Percentiles rank a stretch among this genome's conserved stretches.
phyloP scores from a whole-genome alignment of 2,797 vertebrate species.

The Harpagifer antarcticus region DNA sequence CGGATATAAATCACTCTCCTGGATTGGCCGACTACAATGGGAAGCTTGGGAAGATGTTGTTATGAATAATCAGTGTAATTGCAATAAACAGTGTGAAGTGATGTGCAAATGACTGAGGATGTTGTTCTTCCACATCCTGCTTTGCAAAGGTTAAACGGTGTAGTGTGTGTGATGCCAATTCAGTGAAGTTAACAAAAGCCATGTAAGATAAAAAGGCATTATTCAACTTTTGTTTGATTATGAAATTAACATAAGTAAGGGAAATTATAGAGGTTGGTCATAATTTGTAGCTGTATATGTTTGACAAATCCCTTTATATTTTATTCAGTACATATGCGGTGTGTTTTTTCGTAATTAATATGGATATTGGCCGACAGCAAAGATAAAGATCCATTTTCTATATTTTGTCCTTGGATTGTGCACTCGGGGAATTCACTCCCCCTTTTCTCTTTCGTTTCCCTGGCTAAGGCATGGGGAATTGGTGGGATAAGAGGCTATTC shows the following conservation, averaged over 20 bases:
- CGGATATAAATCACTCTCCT: constrained; percentile 76
- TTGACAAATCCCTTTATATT: constrained; percentile 78
- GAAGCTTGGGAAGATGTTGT: constrained; percentile 65
- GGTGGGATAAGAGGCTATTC: constrained; percentile 89
- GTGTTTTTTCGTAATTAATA: constrained; percentile 82
- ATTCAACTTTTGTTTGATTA: constrained; percentile 34
- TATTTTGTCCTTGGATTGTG: constrained; percentile 88
- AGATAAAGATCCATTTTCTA: constrained; percentile 87
- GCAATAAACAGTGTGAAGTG: constrained; percentile 74
- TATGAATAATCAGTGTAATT: constrained; percentile 75
- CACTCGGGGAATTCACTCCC: constrained; percentile 82
- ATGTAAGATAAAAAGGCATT: constrained; percentile 1
- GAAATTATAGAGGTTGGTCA: constrained; percentile 36
- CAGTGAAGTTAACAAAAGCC: constrained; percentile 16
- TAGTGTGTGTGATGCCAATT: constrained; percentile 21
- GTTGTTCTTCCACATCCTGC: constrained; percentile 52
- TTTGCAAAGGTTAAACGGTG: constrained; percentile 65
- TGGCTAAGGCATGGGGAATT: constrained; percentile 82
- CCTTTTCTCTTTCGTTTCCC: constrained; percentile 80
- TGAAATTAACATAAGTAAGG: constrained; percentile 47
- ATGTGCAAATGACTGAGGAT: constrained; percentile 67
- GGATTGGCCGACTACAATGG: constrained; percentile 63
- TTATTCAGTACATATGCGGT: constrained; percentile 76
- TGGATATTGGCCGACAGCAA: constrained; percentile 88
- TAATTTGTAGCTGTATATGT: constrained; percentile 57